A percentile compares a stretch with the other conserved stretches of the same genome.
Conservation (phyloP, 2,797 vertebrate species). For the Gambelia wislizenii region DNA sequence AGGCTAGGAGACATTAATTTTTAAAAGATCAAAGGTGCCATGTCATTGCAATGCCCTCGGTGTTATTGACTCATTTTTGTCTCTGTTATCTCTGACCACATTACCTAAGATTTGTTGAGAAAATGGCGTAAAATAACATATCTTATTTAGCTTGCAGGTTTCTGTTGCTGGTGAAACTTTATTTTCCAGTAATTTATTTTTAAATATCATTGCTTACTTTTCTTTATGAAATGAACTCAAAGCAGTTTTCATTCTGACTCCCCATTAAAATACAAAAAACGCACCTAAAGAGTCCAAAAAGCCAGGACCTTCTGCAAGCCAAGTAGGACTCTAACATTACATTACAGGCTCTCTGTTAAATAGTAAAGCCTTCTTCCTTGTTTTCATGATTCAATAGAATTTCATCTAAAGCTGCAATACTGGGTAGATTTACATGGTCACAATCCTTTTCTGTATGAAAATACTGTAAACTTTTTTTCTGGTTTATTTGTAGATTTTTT, state of each 20-base stretch:
- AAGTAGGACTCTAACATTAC: no score
- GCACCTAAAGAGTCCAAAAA: background rate
- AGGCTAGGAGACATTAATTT: background rate
- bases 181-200: no score
- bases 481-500: no score
- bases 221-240: no score
- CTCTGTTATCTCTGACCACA: background rate
- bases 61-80: background rate
- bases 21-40: background rate
- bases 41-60: background rate
- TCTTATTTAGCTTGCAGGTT: background rate
- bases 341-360: background rate
- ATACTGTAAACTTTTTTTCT: no score
- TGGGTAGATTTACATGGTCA: background rate
- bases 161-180: background rate
- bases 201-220: no score
- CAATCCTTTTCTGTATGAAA: background rate
- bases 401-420: background rate
- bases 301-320: background rate
- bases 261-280: background rate
- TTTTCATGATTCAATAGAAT: background rate
- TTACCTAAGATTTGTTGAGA: background rate
- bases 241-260: no score
- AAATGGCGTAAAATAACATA: background rate
- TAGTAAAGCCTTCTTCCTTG: background rate